Percentiles rank a stretch among this genome's conserved stretches.
These are phyloP conservation scores for Empidonax traillii DNA, from an alignment of 2,113 vertebrate species.

Conservation along the genomic window DNA sequence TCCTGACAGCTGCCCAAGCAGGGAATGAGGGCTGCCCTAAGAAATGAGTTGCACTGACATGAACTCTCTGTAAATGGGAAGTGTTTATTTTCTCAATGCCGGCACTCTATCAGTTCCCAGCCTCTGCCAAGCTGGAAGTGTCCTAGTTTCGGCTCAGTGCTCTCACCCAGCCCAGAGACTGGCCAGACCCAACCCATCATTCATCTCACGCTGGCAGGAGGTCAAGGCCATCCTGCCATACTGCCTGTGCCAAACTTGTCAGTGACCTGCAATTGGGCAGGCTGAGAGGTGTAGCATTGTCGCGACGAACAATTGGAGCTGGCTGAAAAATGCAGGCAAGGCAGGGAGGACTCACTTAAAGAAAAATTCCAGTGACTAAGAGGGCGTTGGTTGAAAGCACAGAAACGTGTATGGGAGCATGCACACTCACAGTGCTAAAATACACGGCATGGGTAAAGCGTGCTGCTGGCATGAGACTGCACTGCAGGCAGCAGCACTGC, in stretches of 20 bases:
- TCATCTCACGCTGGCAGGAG: not conserved
- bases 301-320: not conserved
- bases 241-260: not conserved
- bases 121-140: not conserved
- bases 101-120: not conserved
- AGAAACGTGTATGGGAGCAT: accelerated
- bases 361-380: not conserved
- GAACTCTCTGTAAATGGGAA: slow-evolving; percentile 15
- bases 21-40: slow-evolving; percentile 5
- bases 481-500: not conserved
- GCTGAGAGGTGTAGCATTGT: slow-evolving; percentile 13
- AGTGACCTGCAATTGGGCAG: not conserved
- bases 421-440: not conserved
- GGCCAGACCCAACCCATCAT: not conserved
- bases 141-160: not conserved
- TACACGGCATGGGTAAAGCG: accelerated
- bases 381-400: accelerated
- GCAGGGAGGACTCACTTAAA: not conserved
- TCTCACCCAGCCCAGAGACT: not conserved
- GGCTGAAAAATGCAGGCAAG: not conserved
- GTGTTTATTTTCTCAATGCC: not conserved
- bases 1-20: slow-evolving; percentile 63
- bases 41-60: not conserved
- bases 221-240: slow-evolving; percentile 19
- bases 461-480: not conserved